phyloP scores from a whole-genome alignment of 1,140 invertebrate species.

The Doryteuthis pealeii region DNA sequence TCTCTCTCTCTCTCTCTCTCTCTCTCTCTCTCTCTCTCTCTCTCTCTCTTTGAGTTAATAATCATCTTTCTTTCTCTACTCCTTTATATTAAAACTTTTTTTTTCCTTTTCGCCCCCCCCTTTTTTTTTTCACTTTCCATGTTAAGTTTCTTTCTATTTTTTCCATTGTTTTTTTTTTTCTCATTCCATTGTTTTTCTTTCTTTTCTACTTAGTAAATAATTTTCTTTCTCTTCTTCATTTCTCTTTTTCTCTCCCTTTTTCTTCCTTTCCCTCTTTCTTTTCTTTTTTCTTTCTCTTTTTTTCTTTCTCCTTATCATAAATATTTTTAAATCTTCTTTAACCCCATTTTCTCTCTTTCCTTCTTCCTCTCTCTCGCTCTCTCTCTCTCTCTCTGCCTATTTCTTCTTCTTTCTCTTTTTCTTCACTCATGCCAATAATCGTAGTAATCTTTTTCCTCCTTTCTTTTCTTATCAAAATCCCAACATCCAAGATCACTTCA shows the following conservation, averaged over 20 bases:
- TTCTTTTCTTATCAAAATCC: no score
- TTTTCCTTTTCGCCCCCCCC: no score
- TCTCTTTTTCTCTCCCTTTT: background rate
- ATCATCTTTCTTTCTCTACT: background rate
- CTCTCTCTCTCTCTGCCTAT: background rate
- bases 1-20: background rate
- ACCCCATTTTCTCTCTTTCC: background rate
- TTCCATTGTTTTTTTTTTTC: no score
- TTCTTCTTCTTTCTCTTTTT: background rate
- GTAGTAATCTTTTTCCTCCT: no score
- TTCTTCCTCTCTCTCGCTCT: background rate
- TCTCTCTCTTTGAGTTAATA: background rate
- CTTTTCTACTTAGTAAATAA: no score
- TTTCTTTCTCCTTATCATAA: background rate
- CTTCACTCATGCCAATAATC: no score
- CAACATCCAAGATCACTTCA: no score
- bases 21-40: slow-evolving; percentile 1
- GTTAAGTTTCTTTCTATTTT: no score
- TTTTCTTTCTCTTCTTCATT: background rate
- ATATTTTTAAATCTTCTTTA: background rate
- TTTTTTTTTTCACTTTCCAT: no score
- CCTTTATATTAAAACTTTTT: background rate
- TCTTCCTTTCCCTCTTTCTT: background rate
- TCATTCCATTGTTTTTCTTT: no score
- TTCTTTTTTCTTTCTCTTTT: background rate